Evolutionary conservation across 2,113 vertebrate species (phyloP).

Genomic region (Macaca mulatta): DNA sequence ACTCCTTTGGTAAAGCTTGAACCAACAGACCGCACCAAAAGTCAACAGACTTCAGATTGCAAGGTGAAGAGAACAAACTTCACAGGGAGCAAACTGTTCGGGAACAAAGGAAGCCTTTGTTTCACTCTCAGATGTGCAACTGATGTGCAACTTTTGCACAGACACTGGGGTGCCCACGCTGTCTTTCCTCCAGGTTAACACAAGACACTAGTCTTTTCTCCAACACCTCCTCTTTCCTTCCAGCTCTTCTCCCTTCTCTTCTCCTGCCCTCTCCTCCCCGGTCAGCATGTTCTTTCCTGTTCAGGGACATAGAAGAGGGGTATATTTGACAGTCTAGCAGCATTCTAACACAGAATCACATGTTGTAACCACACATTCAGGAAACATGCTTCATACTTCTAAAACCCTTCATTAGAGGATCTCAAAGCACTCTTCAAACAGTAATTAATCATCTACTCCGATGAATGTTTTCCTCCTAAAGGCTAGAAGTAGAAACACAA

Average conservation of each 20-base stretch:
- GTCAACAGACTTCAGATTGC: background rate
- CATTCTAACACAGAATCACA: slow-evolving; percentile 10
- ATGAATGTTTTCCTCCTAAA: background rate
- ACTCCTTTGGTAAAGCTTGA: background rate
- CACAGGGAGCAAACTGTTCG: background rate
- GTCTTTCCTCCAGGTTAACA: background rate
- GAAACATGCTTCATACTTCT: background rate
- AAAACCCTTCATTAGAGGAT: slow-evolving; percentile 46
- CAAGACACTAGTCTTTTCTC: background rate
- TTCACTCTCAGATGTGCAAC: background rate
- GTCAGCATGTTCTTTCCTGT: background rate
- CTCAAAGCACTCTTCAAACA: slow-evolving; percentile 48
- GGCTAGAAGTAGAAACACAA: slow-evolving; percentile 5
- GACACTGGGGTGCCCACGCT: background rate
- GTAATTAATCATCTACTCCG: slow-evolving; percentile 26
- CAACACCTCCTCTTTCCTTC: background rate
- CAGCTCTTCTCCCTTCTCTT: background rate
- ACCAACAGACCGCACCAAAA: background rate
- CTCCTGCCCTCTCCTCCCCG: background rate
- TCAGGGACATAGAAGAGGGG: background rate
- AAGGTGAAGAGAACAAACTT: background rate
- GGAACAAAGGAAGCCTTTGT: background rate
- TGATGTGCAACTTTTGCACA: background rate
- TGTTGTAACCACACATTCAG: background rate
- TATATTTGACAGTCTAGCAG: background rate